Base-by-base conservation (phyloP, 2,113 vertebrate species). In the Microtus pennsylvanicus region DNA sequence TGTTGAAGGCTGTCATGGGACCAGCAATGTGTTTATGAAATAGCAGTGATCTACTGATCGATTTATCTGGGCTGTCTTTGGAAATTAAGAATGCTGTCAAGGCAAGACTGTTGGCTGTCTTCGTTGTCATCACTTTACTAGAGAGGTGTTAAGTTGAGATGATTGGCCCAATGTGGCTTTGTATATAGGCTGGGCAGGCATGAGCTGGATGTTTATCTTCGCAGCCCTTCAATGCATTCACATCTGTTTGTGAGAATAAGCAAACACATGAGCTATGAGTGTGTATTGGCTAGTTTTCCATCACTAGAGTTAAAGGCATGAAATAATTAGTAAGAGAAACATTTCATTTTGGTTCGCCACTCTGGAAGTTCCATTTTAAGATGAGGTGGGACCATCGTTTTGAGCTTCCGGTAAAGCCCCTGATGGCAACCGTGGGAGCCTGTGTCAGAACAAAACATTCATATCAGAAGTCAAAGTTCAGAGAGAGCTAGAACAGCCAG, bases 111-210 rank as follows among this genome's bases (percentile, higher is more conserved):
- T 87, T 35, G 72, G 19, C 21, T 45, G 11, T 2, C 50, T 91
- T 77, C 2, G 30, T 38, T 72, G 9, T 7, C 33, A 38, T 75
- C 1, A 0, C 9, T 1, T 52, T 45, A 45, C 47, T 10, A 33
- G 30, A 38, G 77, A 74, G 33, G 28, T 63, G 28, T 87, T 67
- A 33, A 47, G 33, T 35, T n/a, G 14, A 22, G 38, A 4, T n/a
- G 22, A 22, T 3, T 38, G 83, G 14, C 12, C 87, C 55, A 35
- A 3, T 22, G 30, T 38, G 7, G 38, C 78, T 16, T 35, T 90
- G 75, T 69, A 26, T 69, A 58, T 30, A 63, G 74, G 47, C 81
- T 58, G 30, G 85, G 11, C 3, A 7, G 35, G 35, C 26, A 7
- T 77, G 38, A 55, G 30, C 30, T 69, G 52, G 74, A 26, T 75